Base-by-base conservation (phyloP, 1,140 invertebrate species). In the Anastrepha ludens region DNA sequence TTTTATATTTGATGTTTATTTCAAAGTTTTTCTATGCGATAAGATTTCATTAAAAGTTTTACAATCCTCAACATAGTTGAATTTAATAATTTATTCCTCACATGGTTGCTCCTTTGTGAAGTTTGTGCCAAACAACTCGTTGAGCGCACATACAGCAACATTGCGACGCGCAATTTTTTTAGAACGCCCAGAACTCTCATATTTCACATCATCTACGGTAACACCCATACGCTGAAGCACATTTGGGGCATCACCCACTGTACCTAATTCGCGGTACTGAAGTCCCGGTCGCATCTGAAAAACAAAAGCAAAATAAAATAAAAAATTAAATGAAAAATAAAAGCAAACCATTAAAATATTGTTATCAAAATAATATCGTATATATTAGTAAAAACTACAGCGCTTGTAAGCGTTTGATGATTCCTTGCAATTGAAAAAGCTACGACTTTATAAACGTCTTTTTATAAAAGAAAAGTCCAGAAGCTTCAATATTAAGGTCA, bases 251-350 rank as follows among this genome's bases (percentile, higher is more conserved):
- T 95, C 94, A 41, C 96, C 96, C 74, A 94, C 92, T 50, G 93
- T 93, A 60, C 94, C 94, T 17, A 95, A 91, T 92, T 96, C 95
- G 64, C 93, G 92, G 91, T 96, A 97, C 85, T 94, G 94, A 50
- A 95, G 92, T 11, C 95, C 94, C 17, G 96, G 96, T 89, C 95
- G 94, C 95, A 97, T 96, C 94, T 96, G 95, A 29, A 86, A n/a
- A 65, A 87, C 39, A 86, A 88, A 55, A 55, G 41, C 81, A 86
- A 85, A 87, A n/a, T n/a, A n/a, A n/a, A n/a, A n/a, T n/a, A n/a
- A n/a, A n/a, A n/a, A n/a, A n/a, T n/a, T n/a, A n/a, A n/a, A n/a
- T 96, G 95, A 29, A 86, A n/a, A 65, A 87, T 15, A 86, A 88
- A 55, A 55, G 41, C 81, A 86, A 85, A 87, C 15, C 29, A 29